phyloP scores from a whole-genome alignment of 2,113 vertebrate species.

The Nansenia antarctica region DNA sequence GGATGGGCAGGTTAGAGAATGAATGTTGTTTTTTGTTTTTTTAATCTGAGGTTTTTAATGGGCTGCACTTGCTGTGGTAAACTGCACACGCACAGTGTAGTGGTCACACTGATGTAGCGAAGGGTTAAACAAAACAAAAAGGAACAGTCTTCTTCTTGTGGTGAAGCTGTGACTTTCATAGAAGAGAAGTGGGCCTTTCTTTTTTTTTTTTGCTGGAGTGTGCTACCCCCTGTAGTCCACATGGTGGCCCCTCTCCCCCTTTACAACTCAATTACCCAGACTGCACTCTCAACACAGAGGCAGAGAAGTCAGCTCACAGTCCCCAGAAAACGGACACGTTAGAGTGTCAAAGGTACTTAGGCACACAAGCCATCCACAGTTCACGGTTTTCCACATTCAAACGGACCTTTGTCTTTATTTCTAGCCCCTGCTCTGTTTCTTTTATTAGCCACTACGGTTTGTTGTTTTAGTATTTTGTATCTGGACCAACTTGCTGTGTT shows the following conservation, averaged over 20 bases:
- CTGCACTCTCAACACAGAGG: not conserved
- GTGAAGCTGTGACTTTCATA: too few relatives aligned
- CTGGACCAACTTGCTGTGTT: constrained; percentile 70
- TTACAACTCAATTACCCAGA: constrained; percentile 3
- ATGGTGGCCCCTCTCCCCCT: not conserved
- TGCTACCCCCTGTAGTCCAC: not conserved
- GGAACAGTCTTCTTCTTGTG: too few relatives aligned
- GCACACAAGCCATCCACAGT: not conserved
- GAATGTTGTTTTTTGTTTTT: too few relatives aligned
- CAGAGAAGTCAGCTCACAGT: not conserved
- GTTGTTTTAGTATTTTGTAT: constrained; percentile 42
- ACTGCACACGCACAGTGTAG: not conserved
- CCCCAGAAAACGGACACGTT: too few relatives aligned
- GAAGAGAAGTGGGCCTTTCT: not conserved
- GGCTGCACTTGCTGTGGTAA: not conserved
- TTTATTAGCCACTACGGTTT: not conserved
- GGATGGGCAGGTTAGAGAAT: too few relatives aligned
- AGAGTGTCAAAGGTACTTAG: not conserved
- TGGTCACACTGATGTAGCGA: not conserved
- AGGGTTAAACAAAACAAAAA: too few relatives aligned
- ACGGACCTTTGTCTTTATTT: constrained; percentile 32
- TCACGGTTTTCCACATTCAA: not conserved
- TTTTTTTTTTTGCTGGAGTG: too few relatives aligned
- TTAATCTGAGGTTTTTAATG: not conserved
- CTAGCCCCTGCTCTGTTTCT: constrained; percentile 26